Percentiles rank a stretch among this genome's conserved stretches.
phyloP scores from a whole-genome alignment of 2,888 invertebrate genomes.

The Myopa testacea region DNA sequence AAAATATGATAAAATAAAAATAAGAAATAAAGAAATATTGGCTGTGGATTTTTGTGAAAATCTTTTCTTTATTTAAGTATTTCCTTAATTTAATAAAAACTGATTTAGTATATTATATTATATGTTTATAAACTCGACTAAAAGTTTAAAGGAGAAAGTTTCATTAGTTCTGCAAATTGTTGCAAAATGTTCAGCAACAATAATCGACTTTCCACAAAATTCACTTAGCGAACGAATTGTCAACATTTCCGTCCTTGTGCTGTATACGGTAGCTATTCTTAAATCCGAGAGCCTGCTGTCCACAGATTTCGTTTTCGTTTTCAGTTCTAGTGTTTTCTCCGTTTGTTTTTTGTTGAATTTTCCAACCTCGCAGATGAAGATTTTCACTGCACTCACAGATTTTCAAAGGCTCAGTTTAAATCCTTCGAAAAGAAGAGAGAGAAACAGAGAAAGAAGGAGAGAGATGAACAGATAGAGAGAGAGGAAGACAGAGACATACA shows the following conservation, averaged over 20 bases:
- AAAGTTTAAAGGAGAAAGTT: background rate
- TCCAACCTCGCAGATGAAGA: background rate
- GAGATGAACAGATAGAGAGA: background rate
- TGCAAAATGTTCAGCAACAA: conserved; percentile 40
- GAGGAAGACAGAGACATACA: no score
- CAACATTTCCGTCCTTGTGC: background rate
- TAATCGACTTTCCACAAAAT: background rate
- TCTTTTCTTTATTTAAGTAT: no score
- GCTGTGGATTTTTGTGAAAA: no score
- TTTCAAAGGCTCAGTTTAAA: background rate
- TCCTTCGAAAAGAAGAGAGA: background rate
- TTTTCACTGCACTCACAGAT: background rate
- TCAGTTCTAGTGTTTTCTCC: background rate
- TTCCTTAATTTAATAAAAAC: no score
- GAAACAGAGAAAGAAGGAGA: background rate
- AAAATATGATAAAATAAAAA: no score
- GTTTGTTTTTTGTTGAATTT: background rate
- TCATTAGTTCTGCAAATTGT: background rate
- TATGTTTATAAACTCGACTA: no score
- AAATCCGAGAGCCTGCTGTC: background rate
- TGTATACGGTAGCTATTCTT: background rate
- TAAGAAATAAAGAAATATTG: no score
- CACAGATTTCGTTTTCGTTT: background rate
- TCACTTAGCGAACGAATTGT: background rate
- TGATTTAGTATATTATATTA: no score